A percentile compares a stretch with the other conserved stretches of the same genome.
Conservation (phyloP, 2,797 vertebrate species). For the Decapterus maruadsi region DNA sequence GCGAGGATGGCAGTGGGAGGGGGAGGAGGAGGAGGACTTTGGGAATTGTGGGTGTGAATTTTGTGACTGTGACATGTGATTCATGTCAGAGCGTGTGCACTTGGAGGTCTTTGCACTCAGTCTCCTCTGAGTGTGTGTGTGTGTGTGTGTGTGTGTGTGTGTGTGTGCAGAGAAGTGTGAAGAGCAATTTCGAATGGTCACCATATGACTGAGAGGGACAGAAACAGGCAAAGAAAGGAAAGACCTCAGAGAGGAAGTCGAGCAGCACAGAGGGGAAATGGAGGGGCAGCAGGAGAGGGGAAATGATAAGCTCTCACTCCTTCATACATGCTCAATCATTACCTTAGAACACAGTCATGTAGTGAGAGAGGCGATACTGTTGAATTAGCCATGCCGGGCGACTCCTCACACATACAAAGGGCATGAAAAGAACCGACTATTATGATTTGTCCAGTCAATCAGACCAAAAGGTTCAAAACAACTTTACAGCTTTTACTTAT, state of each 20-base stretch:
- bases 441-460: too few species aligned
- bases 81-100: conserved; percentile 14
- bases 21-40: conserved; percentile 8
- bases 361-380: neutral
- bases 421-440: too few species aligned
- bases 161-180: conserved; percentile 68
- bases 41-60: conserved; percentile 34
- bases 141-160: conserved; percentile 13
- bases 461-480: too few species aligned
- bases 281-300: conserved; percentile 2
- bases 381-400: neutral
- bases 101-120: neutral
- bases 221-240: conserved; percentile 37
- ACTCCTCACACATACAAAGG: too few species aligned
- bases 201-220: conserved; percentile 50
- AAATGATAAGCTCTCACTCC: conserved; percentile 29
- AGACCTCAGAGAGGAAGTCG: conserved; percentile 42
- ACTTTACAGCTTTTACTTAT: too few species aligned
- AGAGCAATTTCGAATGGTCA: conserved; percentile 78
- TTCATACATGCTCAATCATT: neutral
- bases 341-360: neutral
- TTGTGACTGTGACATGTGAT: conserved; percentile 29
- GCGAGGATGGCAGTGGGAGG: conserved; percentile 18
- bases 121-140: conserved; percentile 1
- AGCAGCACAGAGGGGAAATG: conserved; percentile 49